Percentiles rank a stretch among this genome's conserved stretches.
Conservation (phyloP, 2,113 vertebrate genomes). For the Catagonus wagneri region DNA sequence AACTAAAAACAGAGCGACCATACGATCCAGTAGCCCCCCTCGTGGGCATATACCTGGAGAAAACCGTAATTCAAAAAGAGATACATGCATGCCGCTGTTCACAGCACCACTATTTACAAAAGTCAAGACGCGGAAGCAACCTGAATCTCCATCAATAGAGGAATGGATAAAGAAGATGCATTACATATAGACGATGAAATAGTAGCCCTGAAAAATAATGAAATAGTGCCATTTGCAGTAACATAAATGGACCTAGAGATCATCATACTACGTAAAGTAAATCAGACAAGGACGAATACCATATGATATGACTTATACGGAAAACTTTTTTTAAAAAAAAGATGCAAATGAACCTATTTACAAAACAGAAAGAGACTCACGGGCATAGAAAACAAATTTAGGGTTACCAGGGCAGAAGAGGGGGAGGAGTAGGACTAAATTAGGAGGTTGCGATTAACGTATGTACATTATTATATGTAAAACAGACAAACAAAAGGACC, state of each 20-base stretch:
- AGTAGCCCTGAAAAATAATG: neutral
- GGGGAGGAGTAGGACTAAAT: too few species aligned
- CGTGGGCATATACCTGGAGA: neutral
- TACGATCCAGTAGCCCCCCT: neutral
- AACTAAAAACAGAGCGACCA: neutral
- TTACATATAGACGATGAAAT: fast-evolving
- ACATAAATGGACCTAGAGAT: neutral
- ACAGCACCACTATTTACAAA: neutral
- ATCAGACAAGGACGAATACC: neutral
- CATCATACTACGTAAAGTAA: neutral
- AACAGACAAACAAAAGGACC: too few species aligned
- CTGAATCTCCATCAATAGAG: fast-evolving
- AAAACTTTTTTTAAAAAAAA: neutral
- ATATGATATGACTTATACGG: neutral
- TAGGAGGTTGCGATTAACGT: too few species aligned
- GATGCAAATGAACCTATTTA: neutral
- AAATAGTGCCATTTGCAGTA: neutral
- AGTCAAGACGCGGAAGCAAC: neutral
- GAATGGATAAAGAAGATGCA: neutral
- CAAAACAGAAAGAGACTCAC: neutral
- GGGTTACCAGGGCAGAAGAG: too few species aligned
- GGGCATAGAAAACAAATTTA: neutral
- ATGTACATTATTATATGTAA: too few species aligned
- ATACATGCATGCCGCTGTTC: too few species aligned
- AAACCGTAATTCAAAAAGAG: neutral